phyloP scores from a whole-genome alignment of 1,140 invertebrate species.

The Pteromalus puparum region DNA sequence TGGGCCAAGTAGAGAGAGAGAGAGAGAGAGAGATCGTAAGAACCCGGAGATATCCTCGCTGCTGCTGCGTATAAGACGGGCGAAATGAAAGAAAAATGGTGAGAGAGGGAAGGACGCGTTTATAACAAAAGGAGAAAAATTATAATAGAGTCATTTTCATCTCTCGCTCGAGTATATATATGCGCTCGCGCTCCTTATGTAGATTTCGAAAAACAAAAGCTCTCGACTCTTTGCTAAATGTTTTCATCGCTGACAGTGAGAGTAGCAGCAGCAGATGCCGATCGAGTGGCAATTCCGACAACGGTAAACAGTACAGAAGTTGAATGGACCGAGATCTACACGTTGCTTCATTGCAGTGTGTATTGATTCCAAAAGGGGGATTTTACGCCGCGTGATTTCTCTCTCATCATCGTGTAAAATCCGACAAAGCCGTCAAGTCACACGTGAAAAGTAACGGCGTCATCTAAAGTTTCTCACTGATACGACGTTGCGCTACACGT shows the following conservation, averaged over 20 bases:
- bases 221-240: slow-evolving; percentile 47
- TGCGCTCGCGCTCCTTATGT: neutral
- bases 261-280: slow-evolving; percentile 45
- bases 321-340: neutral
- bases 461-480: neutral
- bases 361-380: slow-evolving; percentile 45
- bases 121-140: slow-evolving; percentile 52
- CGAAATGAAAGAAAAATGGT: slow-evolving; percentile 55
- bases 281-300: slow-evolving; percentile 51
- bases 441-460: too few relatives aligned
- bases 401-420: neutral
- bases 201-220: neutral
- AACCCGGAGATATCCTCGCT: slow-evolving; percentile 57
- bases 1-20: slow-evolving; percentile 57
- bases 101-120: slow-evolving; percentile 56
- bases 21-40: slow-evolving; percentile 58
- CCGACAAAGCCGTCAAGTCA: too few relatives aligned
- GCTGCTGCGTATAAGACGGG: neutral
- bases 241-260: slow-evolving; percentile 37
- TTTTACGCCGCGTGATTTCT: slow-evolving; percentile 19
- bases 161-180: neutral
- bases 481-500: too few relatives aligned
- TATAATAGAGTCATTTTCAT: slow-evolving; percentile 23
- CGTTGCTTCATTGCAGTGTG: slow-evolving; percentile 39
- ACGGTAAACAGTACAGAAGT: slow-evolving; percentile 40